phyloP scores from a whole-genome alignment of 92 coral and sea anemone genomes.

The Phenganax marumi region DNA sequence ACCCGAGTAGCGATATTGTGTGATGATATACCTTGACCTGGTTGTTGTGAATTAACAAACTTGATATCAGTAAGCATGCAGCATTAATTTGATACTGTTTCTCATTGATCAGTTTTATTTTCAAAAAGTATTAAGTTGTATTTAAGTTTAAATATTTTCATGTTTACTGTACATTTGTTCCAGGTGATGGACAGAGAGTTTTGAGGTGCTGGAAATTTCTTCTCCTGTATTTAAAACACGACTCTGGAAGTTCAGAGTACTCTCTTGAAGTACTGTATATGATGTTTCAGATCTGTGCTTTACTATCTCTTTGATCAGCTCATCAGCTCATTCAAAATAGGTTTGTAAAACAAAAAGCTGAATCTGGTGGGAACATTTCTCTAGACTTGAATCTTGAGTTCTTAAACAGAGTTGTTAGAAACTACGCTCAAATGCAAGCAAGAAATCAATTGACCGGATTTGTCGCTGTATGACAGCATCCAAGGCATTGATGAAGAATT shows the following conservation, averaged over 20 bases:
- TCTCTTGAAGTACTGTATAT: constrained; percentile 12
- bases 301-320: not conserved
- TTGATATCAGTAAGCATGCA: no score
- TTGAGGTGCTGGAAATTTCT: constrained; percentile 15
- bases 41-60: no score
- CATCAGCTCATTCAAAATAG: constrained; percentile 17
- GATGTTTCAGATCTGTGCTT: constrained; percentile 9
- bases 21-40: no score
- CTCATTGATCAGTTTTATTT: no score
- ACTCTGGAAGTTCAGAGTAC: not conserved
- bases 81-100: no score
- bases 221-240: constrained; percentile 8
- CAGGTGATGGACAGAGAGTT: constrained; percentile 20
- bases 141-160: not conserved
- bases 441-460: not conserved
- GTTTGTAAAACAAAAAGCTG: not conserved
- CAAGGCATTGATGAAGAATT: not conserved
- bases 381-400: constrained; percentile 3
- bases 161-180: not conserved
- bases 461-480: not conserved
- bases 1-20: no score
- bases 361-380: not conserved
- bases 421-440: constrained; percentile 12
- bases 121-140: not conserved
- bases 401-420: not conserved